These are phyloP conservation scores for Hyperoodon ampullatus DNA, from an alignment of 2,113 vertebrate species.

Conservation along the genomic window DNA sequence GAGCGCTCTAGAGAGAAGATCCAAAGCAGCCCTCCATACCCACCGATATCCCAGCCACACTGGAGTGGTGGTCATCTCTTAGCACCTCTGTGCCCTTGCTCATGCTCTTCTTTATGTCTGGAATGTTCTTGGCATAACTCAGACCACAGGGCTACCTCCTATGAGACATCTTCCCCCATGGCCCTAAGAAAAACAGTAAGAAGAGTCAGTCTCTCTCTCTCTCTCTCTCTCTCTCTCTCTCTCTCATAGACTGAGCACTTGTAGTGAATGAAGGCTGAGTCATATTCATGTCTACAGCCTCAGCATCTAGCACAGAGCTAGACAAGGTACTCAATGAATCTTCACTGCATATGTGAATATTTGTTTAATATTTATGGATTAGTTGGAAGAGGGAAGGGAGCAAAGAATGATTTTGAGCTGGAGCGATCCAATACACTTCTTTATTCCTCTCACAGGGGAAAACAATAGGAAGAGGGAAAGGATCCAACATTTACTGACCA, in stretches of 20 bases:
- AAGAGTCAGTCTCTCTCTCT: neutral
- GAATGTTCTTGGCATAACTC: neutral
- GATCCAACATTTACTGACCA: neutral
- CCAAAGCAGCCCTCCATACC: neutral
- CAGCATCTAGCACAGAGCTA: neutral
- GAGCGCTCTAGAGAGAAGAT: neutral
- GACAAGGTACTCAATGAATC: neutral
- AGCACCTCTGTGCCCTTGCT: neutral
- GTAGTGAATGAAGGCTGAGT: conserved; percentile 49
- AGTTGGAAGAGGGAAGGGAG: conserved; percentile 10
- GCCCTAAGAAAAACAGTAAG: neutral
- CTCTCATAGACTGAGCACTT: neutral
- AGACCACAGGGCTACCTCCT: neutral
- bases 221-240: neutral
- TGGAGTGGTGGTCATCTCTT: neutral
- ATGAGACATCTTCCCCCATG: neutral
- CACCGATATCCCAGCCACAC: neutral
- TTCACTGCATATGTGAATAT: neutral
- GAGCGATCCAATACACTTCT: neutral
- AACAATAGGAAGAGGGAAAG: neutral
- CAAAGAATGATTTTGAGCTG: neutral
- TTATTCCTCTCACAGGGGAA: neutral
- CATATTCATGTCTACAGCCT: neutral
- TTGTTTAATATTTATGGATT: conserved; percentile 8
- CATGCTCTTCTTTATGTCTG: neutral